Evolutionary conservation across 2,888 invertebrate genomes (phyloP), one percentile per base, ranked within the genome.

Genomic region (Xanthorhoe spadicearia): DNA sequence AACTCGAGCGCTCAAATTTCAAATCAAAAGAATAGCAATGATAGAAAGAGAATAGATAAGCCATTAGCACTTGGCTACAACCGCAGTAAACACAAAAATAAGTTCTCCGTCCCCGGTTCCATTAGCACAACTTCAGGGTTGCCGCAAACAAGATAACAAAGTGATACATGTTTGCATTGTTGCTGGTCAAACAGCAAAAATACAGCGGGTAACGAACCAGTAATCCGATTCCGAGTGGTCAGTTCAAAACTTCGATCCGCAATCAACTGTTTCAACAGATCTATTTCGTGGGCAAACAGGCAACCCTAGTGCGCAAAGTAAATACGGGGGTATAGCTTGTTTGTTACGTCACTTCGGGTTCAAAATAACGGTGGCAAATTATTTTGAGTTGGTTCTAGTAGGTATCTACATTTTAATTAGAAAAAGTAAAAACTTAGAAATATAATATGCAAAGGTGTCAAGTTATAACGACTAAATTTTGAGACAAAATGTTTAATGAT

Each of bases 151-250:
- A 64, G 62, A 74, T 74, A 73, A 75, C 74, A 66, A 74, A 74
- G 75, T 70, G 74, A 72, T 74, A 80, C 78, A 78, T 64, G 79
- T 85, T 81, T 88, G 87, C 86, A 84, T 86, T 87, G 87, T 86
- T 86, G 86, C 87, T 86, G 87, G 88, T 87, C 85, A 72, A 66
- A 88, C 84, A 89, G 82, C 85, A 88, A 88, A 89, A 90, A 89
- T 88, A 80, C 56, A 4, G 64, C 66, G 80, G 79, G 85, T 88
- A 89, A 89, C 89, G 89, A 89, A 89, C 85, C 84, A 54, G 89
- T 89, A 89, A 90, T 89, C 89, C 85, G 89, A 90, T 90, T 88
- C 86, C 80, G 81, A 86, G 85, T 83, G 89, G 90, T 89, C 90
- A 90, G 86, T 88, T 84, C 81, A 84, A 87, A 89, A 89, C 86